Percentiles rank a stretch among this genome's conserved stretches.
phyloP scores from a whole-genome alignment of 2,113 vertebrate species.

The Ceyx margarethae region DNA sequence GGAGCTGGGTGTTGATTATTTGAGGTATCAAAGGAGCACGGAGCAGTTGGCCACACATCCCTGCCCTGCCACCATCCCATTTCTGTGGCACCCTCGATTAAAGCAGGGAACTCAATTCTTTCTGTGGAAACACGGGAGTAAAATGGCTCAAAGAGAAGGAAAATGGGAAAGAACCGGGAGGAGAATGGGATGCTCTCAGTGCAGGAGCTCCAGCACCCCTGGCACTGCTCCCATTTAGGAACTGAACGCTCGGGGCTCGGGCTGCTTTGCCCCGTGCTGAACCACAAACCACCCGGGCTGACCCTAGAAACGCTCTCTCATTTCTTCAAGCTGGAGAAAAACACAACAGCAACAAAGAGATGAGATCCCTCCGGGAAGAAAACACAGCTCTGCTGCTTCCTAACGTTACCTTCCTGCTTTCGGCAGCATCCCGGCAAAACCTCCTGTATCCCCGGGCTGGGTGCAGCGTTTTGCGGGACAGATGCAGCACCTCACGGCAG shows the following conservation, averaged over 20 bases:
- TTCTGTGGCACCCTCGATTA: accelerated
- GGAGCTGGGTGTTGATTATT: background rate
- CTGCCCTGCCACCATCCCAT: background rate
- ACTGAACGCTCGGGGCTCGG: accelerated
- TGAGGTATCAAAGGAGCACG: background rate
- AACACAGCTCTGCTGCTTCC: background rate
- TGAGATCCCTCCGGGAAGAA: background rate
- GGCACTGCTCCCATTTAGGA: background rate
- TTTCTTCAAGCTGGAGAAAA: background rate
- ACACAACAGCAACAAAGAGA: background rate
- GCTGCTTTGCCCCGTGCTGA: background rate
- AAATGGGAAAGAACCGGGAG: background rate
- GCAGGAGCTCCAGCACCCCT: background rate
- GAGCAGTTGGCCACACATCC: accelerated
- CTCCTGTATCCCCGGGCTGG: accelerated
- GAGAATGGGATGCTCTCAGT: background rate
- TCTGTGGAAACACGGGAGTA: background rate
- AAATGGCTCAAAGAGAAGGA: background rate
- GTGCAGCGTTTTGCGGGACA: accelerated
- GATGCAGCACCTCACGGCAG: background rate
- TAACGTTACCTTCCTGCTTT: background rate
- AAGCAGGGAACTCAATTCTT: background rate
- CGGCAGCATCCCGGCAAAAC: background rate
- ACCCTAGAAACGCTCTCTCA: accelerated
- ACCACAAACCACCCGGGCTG: background rate